Base-by-base conservation (phyloP, 2,113 vertebrate genomes). In the Cygnus atratus region DNA sequence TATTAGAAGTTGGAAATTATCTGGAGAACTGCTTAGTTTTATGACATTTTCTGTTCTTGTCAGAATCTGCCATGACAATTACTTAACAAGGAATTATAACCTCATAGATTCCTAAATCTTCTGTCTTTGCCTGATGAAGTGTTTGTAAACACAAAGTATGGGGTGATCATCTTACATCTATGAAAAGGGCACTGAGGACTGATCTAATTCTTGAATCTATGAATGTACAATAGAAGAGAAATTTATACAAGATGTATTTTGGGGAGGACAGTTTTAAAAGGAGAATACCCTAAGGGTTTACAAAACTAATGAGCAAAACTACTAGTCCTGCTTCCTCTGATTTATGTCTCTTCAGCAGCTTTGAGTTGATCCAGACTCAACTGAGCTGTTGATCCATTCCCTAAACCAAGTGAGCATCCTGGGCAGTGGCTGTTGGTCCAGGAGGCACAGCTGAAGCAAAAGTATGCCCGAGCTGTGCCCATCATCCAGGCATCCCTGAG, bases 41-140 rank as follows among this genome's bases (percentile, higher is more conserved):
- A 26, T 94, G 89, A 83, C 71, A 78, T 87, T 93, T 85, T 78
- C 43, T 93, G 25, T 90, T 94, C 84, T 76, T 95, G 93, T 96
- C 92, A 88, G 90, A 78, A 93, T 78, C 80, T 92, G 75, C 57
- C 39, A 17, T 58, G 78, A 62, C 87, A 94, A 59, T 95, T 85
- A 41, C 88, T 96, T 88, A 81, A 55, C 59, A 65, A 85, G 76
- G n/a, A 88, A 80, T 88, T 59, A 79, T 80, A 78, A 68, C 65
- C 71, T 82, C 55, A 10, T 31, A 79, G 78, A 50, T 77, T 90
- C 59, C 41, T 87, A 52, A 71, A 84, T 90, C 84, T 65, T 8
- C 73, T 96, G 29, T 77, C 55, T 87, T 84, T 65, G 59, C 19
- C 29, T 68, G 92, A 74, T 84, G 58, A 95, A 81, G 65, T 65